Conservation (phyloP, 2,113 vertebrate genomes). For the Podilymbus podiceps region DNA sequence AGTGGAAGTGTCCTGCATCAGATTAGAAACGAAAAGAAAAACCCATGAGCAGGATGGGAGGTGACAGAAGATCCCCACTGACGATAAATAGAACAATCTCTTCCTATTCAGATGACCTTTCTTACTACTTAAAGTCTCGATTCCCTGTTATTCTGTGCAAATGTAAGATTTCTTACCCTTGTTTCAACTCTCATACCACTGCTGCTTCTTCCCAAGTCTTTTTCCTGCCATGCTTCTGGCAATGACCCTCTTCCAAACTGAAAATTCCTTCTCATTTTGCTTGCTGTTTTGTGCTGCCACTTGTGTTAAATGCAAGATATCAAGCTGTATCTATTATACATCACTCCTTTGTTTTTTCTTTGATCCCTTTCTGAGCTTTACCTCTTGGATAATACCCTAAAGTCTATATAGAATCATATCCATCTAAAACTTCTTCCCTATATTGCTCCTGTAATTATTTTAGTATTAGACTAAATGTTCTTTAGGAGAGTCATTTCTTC, state of each 20-base stretch:
- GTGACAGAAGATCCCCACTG: not conserved
- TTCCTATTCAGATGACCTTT: not conserved
- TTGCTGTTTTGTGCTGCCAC: not conserved
- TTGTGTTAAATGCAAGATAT: not conserved
- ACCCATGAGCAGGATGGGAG: not conserved
- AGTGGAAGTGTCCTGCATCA: not conserved
- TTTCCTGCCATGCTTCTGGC: not conserved
- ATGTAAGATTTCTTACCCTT: not conserved
- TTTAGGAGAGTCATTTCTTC: constrained; percentile 40
- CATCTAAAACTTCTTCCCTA: not conserved
- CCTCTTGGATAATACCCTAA: not conserved
- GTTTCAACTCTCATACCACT: not conserved
- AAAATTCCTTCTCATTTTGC: not conserved
- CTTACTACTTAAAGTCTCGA: not conserved
- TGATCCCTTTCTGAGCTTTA: not conserved
- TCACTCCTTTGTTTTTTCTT: not conserved
- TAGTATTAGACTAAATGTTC: constrained; percentile 25
- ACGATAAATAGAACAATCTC: not conserved
- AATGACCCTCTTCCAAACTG: not conserved
- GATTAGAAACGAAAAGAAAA: not conserved
- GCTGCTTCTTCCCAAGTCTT: not conserved
- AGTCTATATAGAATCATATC: not conserved
- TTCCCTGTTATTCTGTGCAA: not conserved
- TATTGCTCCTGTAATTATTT: constrained; percentile 20
- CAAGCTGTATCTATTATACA: not conserved